Evolutionary conservation across 2,797 vertebrate species (phyloP), one percentile per base, ranked within the genome.

Genomic region (Microctenopoma lineatum): DNA sequence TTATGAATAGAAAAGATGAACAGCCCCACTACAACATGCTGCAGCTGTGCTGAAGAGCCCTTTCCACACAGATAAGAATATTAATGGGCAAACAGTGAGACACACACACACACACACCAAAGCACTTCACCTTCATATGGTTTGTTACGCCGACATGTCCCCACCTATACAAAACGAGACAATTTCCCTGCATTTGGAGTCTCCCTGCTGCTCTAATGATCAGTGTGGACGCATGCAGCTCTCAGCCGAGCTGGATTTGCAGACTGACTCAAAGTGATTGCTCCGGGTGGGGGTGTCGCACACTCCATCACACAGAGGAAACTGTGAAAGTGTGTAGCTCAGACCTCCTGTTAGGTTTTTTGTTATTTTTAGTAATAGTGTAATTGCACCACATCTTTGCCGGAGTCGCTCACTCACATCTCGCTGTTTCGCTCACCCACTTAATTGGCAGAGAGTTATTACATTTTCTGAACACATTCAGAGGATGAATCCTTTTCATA

Each of bases 191-290:
- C 46, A 65, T 73, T 71, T 42, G 21, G 48, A 82, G 73, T 58
- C 60, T 54, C 70, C 68, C 76, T 7, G 79, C 73, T 75, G 77
- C 59, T 77, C 64, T 80, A 80, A 84, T 79, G 78, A 87, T 73
- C 67, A 62, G 56, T 36, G 70, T 47, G 63, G 71, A 73, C 71
- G 66, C 66, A 61, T 48, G 60, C 54, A 51, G 66, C 79, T 66
- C 60, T 54, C 47, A 70, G 61, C 14, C 12, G 26, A 26, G 55
- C 44, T 52, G 66, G 36, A 58, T 61, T 21, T 25, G 44, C 42
- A 56, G 47, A 45, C 61, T 25, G 56, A 66, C 55, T 59, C 53
- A 29, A 74, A 14, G 29, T 73, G 58, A 77, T 78, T 70, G 73
- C 59, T 82, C 38, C 75, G 62, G 75, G 64, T 75, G 60, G 71